Percentiles rank a stretch among this genome's conserved stretches.
Evolutionary conservation across 2,888 invertebrate species (phyloP).

Genomic region (Tiphia femorata): DNA sequence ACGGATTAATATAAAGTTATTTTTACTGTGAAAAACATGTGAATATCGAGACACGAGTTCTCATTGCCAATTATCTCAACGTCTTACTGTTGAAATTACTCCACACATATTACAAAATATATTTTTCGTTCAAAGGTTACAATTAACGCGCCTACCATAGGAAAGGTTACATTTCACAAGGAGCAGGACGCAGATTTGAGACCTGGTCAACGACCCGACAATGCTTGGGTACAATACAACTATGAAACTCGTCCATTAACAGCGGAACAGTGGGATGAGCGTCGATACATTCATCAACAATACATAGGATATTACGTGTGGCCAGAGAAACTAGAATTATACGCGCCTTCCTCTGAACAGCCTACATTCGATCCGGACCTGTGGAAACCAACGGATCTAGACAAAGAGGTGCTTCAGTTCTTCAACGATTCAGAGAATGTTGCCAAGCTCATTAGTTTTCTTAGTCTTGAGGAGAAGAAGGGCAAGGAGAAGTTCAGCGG

Average conservation of each 20-base stretch:
- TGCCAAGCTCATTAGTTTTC: conserved; percentile 78
- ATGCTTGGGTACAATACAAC: conserved; percentile 82
- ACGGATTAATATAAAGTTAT: no score
- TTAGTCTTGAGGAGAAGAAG: conserved; percentile 88
- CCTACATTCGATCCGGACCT: conserved; percentile 71
- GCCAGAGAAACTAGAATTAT: conserved; percentile 73
- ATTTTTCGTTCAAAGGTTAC: no score
- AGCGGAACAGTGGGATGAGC: conserved; percentile 81
- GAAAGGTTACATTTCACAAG: conserved; percentile 9
- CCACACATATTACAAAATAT: no score
- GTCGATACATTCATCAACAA: conserved; percentile 78
- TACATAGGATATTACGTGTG: conserved; percentile 73
- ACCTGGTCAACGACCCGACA: conserved; percentile 77
- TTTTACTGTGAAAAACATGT: no score
- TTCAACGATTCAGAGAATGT: conserved; percentile 78
- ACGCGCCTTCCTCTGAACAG: conserved; percentile 78
- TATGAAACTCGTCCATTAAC: conserved; percentile 73
- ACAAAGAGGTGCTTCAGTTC: conserved; percentile 76
- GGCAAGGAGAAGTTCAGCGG: conserved; percentile 85
- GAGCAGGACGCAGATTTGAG: conserved; percentile 30
- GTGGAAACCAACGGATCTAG: conserved; percentile 75
- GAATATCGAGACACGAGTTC: no score
- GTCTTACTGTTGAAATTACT: no score
- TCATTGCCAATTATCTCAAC: no score
- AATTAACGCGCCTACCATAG: conserved; percentile 33